Evolutionary conservation across 2,797 vertebrate genomes (phyloP).

Genomic region (Amphiprion clarkii): DNA sequence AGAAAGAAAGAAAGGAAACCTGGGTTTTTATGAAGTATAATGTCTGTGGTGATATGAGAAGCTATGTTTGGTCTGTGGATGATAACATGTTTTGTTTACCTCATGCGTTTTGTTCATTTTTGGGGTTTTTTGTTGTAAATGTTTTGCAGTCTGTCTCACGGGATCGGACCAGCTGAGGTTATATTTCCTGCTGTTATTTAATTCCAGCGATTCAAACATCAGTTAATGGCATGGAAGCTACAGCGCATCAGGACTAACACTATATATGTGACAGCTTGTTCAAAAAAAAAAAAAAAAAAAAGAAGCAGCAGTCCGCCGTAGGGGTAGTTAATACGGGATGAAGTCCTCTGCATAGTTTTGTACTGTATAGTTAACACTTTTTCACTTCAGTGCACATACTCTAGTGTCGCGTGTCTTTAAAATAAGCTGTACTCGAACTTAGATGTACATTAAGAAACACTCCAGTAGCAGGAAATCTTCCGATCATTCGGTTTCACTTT

Average conservation of each 20-base stretch:
- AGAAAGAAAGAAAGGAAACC: neutral
- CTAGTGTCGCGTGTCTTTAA: slow-evolving; percentile 51
- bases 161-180: slow-evolving; percentile 13
- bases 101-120: slow-evolving; percentile 53
- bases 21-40: slow-evolving; percentile 61
- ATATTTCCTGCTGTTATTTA: slow-evolving; percentile 32
- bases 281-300: neutral
- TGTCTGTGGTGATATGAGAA: slow-evolving; percentile 52
- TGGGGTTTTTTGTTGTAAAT: slow-evolving; percentile 13
- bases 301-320: neutral
- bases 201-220: slow-evolving; percentile 38
- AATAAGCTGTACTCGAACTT: slow-evolving; percentile 45
- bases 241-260: slow-evolving; percentile 21
- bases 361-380: slow-evolving; percentile 67
- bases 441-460: slow-evolving; percentile 38
- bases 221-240: slow-evolving; percentile 6
- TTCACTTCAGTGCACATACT: slow-evolving; percentile 56
- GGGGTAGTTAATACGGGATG: slow-evolving; percentile 24
- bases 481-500: slow-evolving; percentile 42
- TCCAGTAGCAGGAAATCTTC: slow-evolving; percentile 54
- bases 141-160: slow-evolving; percentile 18
- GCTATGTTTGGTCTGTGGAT: slow-evolving; percentile 42
- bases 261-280: slow-evolving; percentile 33
- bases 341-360: slow-evolving; percentile 56
- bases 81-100: slow-evolving; percentile 63